phyloP scores from a whole-genome alignment of 2,888 invertebrate genomes.

The Limnephilus lunatus region DNA sequence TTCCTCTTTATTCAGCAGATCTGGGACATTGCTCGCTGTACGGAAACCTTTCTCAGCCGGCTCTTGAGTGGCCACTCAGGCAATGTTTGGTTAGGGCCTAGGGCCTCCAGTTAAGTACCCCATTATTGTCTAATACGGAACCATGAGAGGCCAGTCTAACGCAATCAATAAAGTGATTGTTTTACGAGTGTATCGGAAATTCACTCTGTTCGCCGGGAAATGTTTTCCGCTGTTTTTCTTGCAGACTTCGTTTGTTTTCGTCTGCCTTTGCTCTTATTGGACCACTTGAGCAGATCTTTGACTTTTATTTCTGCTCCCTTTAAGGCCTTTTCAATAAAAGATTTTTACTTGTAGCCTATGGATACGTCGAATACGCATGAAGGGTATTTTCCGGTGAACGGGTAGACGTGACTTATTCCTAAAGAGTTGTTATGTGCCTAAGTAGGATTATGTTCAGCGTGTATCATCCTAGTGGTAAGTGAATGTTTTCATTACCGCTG shows the following conservation, averaged over 20 bases:
- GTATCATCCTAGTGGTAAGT: not conserved
- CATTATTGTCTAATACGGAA: conserved; percentile 27
- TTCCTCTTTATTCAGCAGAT: conserved; percentile 2
- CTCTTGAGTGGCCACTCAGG: conserved; percentile 28
- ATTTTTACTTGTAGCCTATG: not conserved
- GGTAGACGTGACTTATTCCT: not conserved
- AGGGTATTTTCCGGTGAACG: not conserved
- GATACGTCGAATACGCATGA: not conserved
- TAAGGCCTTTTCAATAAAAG: not conserved
- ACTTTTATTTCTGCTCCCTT: conserved; percentile 5
- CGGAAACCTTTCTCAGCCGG: conserved; percentile 14
- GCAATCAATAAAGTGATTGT: conserved; percentile 58
- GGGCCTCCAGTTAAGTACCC: conserved; percentile 21
- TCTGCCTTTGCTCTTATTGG: not conserved
- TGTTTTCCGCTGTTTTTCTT: conserved; percentile 31
- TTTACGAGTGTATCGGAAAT: conserved; percentile 55
- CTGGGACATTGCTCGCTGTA: not conserved
- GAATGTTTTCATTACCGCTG: conserved; percentile 17
- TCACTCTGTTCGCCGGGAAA: conserved; percentile 11
- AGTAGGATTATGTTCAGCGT: not conserved
- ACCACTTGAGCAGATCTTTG: not conserved
- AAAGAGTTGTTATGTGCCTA: not conserved
- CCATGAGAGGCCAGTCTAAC: conserved; percentile 31
- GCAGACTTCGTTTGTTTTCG: conserved; percentile 6
- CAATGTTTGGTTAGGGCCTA: conserved; percentile 40